Evolutionary conservation across 2,888 invertebrate genomes (phyloP), one percentile per base, ranked within the genome.

Genomic region (Camptogramma bilineatum): DNA sequence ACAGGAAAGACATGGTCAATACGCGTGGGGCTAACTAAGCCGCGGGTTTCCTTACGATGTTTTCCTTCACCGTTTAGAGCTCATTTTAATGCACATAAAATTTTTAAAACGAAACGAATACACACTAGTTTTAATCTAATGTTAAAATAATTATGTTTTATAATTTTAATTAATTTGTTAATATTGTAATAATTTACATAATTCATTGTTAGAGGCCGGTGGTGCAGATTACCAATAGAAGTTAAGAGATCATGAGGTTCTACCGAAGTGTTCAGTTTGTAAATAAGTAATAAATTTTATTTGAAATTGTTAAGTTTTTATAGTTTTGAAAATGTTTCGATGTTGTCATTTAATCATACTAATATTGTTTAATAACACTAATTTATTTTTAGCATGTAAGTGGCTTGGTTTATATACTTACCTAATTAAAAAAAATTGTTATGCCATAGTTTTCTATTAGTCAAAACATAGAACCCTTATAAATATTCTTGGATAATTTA

Each of bases 181-280:
- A 42, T 42, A 16, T 16, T 17, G 0, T 39, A 9, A 39, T 59
- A 59, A 55, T 18, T 51, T 59, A 48, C 18, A 24, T 64, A 44
- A 65, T 54, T 66, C 52, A 28, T 53, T 77, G 72, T 66, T 76
- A 82, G 78, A 90, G 92, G 93, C 93, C 93, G 93, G 93, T 92
- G 93, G 93, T 93, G 93, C 93, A 93, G 93, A 93, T 93, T 93
- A 93, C 93, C 93, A 93, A 80, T 91, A 90, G 81, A 78, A 75
- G 70, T 74, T 87, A 87, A 87, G 84, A 77, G 70, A 82, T 69
- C 77, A 75, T 76, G 77, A 78, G 77, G 76, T 76, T 81, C 85
- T 90, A 83, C 87, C 86, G 83, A 81, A 87, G 62, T 64, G 64
- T 68, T 66, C 65, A 69, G 42, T 83, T 65, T 84, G 81, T 85